Conservation (phyloP, 1,140 invertebrate genomes). For the Gryon sp. region DNA sequence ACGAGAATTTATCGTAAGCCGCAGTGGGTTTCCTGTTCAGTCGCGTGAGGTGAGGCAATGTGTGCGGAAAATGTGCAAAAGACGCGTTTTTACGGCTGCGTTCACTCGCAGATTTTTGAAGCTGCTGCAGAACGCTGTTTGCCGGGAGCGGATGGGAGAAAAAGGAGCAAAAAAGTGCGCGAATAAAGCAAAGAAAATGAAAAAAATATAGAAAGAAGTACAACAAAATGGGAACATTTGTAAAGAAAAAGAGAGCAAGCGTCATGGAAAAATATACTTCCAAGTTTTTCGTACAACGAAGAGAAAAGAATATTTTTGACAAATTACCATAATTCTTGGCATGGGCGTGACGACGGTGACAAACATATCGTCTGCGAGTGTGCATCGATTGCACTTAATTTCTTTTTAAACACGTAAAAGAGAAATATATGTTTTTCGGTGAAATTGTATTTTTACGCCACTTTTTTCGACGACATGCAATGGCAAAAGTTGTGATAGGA, state of each 20-base stretch:
- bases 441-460: too few relatives aligned
- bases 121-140: constrained; percentile 45
- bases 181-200: constrained; percentile 44
- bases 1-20: constrained; percentile 57
- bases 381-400: too few relatives aligned
- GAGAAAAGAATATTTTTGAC: constrained; percentile 19
- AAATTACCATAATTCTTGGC: constrained; percentile 40
- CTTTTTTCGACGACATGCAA: too few relatives aligned
- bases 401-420: too few relatives aligned
- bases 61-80: constrained; percentile 63
- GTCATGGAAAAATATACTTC: constrained; percentile 10
- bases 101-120: constrained; percentile 58
- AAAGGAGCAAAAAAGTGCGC: constrained; percentile 39
- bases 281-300: constrained; percentile 15
- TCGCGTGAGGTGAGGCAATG: constrained; percentile 57
- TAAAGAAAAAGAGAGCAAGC: constrained; percentile 49
- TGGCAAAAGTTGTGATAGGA: too few relatives aligned
- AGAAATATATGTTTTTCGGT: too few relatives aligned
- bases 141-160: constrained; percentile 35
- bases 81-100: constrained; percentile 63
- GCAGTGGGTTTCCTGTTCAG: constrained; percentile 56
- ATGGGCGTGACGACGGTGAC: neutral
- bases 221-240: constrained; percentile 36
- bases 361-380: constrained; percentile 20
- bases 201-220: constrained; percentile 9